phyloP scores from a whole-genome alignment of 1,140 invertebrate species.

The Hycleus phaleratus region DNA sequence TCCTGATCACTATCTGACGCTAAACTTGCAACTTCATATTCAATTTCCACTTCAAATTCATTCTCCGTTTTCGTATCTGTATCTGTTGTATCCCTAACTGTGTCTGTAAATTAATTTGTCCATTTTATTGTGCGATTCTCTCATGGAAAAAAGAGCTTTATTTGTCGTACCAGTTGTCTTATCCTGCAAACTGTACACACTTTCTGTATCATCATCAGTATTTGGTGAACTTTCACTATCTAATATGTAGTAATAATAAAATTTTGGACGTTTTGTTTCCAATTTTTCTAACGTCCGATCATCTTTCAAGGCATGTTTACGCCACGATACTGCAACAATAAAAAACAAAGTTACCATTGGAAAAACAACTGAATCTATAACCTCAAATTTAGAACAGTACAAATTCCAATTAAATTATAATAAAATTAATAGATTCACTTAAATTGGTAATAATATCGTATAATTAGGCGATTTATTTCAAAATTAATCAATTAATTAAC shows the following conservation, averaged over 20 bases:
- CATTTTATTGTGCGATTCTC: too few relatives aligned
- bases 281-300: background rate
- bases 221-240: constrained; percentile 34
- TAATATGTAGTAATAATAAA: constrained; percentile 23
- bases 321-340: constrained; percentile 10
- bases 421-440: too few relatives aligned
- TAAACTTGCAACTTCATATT: constrained; percentile 34
- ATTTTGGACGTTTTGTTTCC: constrained; percentile 20
- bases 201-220: constrained; percentile 35
- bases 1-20: constrained; percentile 24
- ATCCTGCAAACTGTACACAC: constrained; percentile 36
- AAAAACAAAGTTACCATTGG: too few relatives aligned
- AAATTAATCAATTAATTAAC: too few relatives aligned
- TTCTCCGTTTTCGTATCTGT: constrained; percentile 24
- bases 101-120: constrained; percentile 33
- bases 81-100: constrained; percentile 34
- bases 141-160: too few relatives aligned
- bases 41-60: constrained; percentile 32
- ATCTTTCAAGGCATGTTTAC: constrained; percentile 13
- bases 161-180: constrained; percentile 36
- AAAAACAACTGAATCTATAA: too few relatives aligned
- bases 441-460: too few relatives aligned
- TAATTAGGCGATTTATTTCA: too few relatives aligned
- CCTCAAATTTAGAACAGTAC: too few relatives aligned
- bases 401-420: too few relatives aligned